Percentiles rank a stretch among this genome's conserved stretches.
Evolutionary conservation across 2,797 vertebrate species (phyloP).

Genomic region (Triplophysa bombifrons): DNA sequence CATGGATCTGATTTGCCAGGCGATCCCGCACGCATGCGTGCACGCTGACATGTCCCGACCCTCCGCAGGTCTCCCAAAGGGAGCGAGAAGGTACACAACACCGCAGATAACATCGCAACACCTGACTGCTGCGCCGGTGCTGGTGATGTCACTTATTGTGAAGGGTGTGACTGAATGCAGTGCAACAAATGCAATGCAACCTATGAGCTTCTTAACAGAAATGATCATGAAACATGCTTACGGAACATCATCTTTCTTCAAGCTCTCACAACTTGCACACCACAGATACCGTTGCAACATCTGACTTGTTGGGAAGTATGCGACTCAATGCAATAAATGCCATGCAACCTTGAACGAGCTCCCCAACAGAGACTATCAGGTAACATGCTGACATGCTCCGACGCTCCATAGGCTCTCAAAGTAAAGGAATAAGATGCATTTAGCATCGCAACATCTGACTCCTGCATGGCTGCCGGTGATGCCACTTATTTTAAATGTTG

Average conservation of each 20-base stretch:
- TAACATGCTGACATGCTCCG: neutral
- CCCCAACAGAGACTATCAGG: no score
- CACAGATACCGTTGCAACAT: no score
- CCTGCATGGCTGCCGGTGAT: neutral
- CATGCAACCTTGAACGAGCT: no score
- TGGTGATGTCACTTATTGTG: slow-evolving; percentile 8
- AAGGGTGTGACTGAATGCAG: neutral
- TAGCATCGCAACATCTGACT: slow-evolving; percentile 19
- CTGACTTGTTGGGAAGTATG: no score
- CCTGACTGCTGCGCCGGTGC: neutral
- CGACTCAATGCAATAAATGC: no score
- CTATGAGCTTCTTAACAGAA: neutral
- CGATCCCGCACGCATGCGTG: slow-evolving; percentile 3
- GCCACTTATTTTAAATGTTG: slow-evolving; percentile 6
- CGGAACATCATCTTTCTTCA: neutral
- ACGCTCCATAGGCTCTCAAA: neutral
- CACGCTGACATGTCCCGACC: slow-evolving; percentile 21
- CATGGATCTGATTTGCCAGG: slow-evolving; percentile 32
- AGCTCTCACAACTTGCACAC: neutral
- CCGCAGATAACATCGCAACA: slow-evolving; percentile 16
- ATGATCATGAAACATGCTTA: neutral
- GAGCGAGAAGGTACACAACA: slow-evolving; percentile 11
- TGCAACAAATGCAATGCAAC: neutral
- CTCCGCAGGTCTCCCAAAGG: slow-evolving; percentile 8
- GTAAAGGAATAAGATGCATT: neutral